Evolutionary conservation across 2,888 invertebrate genomes (phyloP).

Genomic region (Agonopterix alstromeriana): DNA sequence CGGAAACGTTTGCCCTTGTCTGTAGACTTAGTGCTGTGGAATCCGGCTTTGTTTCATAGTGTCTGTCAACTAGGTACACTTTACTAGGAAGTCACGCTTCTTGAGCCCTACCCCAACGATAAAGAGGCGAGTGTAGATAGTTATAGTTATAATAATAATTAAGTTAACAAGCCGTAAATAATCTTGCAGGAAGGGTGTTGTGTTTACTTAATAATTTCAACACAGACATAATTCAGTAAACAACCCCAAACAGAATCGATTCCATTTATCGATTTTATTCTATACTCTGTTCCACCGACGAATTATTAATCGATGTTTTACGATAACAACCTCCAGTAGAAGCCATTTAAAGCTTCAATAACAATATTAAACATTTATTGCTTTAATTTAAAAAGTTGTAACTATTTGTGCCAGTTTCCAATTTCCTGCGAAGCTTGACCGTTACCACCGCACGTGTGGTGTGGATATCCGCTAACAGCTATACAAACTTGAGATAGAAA

Average conservation of each 20-base stretch:
- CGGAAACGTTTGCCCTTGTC: neutral
- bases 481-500: conserved; percentile 41
- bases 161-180: too few species aligned
- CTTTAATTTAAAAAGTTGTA: neutral
- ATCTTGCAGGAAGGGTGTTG: too few species aligned
- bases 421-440: conserved; percentile 9
- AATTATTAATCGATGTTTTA: too few species aligned
- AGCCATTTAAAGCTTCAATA: too few species aligned
- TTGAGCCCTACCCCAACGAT: neutral
- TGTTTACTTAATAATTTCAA: too few species aligned
- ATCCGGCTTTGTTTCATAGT: conserved; percentile 8
- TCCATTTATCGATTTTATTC: too few species aligned
- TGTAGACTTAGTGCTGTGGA: conserved; percentile 11
- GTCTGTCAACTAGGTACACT: neutral
- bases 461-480: conserved; percentile 30
- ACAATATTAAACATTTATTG: neutral
- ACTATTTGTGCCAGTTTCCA: conserved; percentile 9
- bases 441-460: conserved; percentile 8
- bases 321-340: too few species aligned
- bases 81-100: neutral
- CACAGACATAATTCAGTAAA: too few species aligned
- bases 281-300: too few species aligned
- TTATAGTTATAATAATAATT: too few species aligned
- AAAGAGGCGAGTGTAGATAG: too few species aligned
- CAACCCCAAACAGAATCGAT: too few species aligned